These are phyloP conservation scores for Poecile atricapillus DNA, from an alignment of 2,113 vertebrate genomes.

Conservation along the genomic window DNA sequence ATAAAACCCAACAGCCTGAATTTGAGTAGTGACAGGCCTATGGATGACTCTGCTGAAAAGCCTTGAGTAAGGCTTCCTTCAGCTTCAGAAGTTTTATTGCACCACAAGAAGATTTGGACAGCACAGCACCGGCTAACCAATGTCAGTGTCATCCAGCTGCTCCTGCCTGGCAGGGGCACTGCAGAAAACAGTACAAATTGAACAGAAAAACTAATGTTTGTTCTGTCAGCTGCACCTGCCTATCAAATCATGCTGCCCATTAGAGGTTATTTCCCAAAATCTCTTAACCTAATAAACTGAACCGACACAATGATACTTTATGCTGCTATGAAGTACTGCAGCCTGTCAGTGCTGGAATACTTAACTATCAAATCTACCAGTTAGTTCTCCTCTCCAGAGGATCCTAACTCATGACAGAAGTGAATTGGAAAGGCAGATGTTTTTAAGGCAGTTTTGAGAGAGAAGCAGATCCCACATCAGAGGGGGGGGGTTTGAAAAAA, in stretches of 20 bases:
- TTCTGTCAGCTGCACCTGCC: conserved; percentile 34
- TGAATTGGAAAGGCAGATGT: conserved; percentile 17
- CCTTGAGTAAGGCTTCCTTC: neutral
- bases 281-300: conserved; percentile 12
- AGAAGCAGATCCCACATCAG: neutral
- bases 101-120: neutral
- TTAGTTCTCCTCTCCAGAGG: neutral
- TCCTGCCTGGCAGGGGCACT: neutral
- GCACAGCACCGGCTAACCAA: neutral
- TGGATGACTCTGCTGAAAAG: neutral
- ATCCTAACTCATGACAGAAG: conserved; percentile 22
- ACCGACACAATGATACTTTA: neutral
- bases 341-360: neutral
- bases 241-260: conserved; percentile 9
- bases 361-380: conserved; percentile 16
- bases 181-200: neutral
- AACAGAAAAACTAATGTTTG: neutral
- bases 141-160: neutral
- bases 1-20: neutral
- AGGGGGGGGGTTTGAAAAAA: neutral
- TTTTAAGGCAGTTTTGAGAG: neutral
- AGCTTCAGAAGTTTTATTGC: neutral
- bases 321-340: conserved; percentile 7
- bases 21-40: neutral
- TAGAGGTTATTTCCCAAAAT: conserved; percentile 40